These are phyloP conservation scores for Gorsachius magnificus DNA, from an alignment of 2,797 vertebrate genomes.

Conservation along the genomic window DNA sequence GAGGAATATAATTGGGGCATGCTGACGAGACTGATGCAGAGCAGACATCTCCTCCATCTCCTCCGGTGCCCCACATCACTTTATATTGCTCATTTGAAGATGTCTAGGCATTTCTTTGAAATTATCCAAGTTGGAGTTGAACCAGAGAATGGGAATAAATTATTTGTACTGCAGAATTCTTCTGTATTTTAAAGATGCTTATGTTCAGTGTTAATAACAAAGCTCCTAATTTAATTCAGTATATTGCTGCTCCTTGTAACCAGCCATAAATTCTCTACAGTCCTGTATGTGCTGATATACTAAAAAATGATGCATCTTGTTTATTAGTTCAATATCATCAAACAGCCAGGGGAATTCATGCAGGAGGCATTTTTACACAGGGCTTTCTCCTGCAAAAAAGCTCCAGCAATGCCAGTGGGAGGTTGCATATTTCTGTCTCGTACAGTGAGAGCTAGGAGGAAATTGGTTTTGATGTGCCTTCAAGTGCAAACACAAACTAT, in stretches of 20 bases:
- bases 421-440: background rate
- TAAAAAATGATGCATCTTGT: background rate
- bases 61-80: background rate
- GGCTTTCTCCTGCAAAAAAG: background rate
- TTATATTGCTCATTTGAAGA: background rate
- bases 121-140: background rate
- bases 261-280: constrained; percentile 6
- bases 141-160: background rate
- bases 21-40: background rate
- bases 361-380: background rate
- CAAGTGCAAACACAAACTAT: background rate
- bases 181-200: background rate
- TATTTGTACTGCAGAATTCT: background rate
- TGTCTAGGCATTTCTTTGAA: background rate
- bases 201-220: background rate
- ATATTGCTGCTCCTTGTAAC: background rate
- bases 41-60: background rate
- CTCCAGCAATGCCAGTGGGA: background rate
- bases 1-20: background rate
- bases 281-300: background rate
- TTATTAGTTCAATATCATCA: background rate
- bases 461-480: background rate
- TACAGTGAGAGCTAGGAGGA: background rate
- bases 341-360: background rate
- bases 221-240: background rate